Evolutionary conservation across 2,113 vertebrate species (phyloP).

Genomic region (Willisornis vidua): DNA sequence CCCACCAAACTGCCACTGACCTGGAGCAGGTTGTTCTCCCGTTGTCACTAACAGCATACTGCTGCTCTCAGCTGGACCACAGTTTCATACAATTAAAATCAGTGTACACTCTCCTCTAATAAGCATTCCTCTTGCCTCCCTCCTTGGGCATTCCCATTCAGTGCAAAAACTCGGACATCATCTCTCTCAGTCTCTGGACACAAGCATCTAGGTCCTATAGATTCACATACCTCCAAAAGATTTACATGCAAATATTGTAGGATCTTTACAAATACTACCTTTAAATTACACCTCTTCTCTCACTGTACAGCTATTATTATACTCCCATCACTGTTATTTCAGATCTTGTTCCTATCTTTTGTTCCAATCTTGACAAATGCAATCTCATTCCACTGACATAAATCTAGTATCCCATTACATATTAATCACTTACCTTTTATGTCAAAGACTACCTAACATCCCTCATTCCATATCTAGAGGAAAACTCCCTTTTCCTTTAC

Average conservation of each 20-base stretch:
- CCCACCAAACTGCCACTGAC: neutral
- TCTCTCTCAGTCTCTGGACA: neutral
- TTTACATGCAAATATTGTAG: neutral
- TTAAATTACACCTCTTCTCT: neutral
- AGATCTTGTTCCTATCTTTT: constrained; percentile 23
- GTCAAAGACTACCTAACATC: constrained; percentile 52
- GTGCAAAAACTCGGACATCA: fast-evolving
- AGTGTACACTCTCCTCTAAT: neutral
- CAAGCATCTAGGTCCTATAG: neutral
- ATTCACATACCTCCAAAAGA: neutral
- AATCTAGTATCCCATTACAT: constrained; percentile 50
- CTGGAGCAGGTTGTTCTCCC: neutral
- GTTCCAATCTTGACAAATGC: constrained; percentile 56
- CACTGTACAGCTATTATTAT: neutral
- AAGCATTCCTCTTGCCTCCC: neutral
- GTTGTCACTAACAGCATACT: neutral
- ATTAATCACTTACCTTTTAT: constrained; percentile 57
- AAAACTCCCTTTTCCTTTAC: constrained; percentile 27
- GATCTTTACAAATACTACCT: neutral
- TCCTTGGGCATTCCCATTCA: neutral
- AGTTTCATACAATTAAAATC: neutral
- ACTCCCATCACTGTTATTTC: neutral
- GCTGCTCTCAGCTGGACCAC: neutral
- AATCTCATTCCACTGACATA: constrained; percentile 28
- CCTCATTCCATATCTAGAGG: constrained; percentile 24